These are phyloP conservation scores for Psittacula echo DNA, from an alignment of 2,797 vertebrate species.

Conservation along the genomic window DNA sequence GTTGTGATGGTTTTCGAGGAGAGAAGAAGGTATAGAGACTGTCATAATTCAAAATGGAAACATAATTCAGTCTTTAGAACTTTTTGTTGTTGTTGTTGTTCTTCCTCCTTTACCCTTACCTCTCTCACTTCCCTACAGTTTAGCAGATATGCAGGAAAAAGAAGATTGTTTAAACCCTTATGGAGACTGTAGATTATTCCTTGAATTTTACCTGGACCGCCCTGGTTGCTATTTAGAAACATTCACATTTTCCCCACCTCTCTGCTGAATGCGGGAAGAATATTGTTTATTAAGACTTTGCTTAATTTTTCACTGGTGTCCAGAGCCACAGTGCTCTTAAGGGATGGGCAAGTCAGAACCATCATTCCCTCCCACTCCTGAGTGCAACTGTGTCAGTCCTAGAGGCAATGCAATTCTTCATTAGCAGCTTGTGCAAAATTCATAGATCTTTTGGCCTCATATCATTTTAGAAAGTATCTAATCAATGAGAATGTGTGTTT, in stretches of 20 bases:
- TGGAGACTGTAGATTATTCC: not conserved
- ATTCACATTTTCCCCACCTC: not conserved
- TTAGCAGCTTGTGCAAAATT: not conserved
- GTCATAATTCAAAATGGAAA: not conserved
- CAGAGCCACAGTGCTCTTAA: not conserved
- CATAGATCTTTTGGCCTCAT: not conserved
- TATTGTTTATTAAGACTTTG: not conserved
- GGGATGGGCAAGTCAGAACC: not conserved
- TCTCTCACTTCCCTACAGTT: accelerated
- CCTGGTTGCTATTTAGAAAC: not conserved
- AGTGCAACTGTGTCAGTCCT: not conserved
- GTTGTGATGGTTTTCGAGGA: not conserved
- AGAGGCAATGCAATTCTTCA: not conserved
- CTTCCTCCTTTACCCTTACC: not conserved
- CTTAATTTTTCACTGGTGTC: not conserved
- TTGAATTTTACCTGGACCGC: not conserved
- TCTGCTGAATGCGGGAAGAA: not conserved
- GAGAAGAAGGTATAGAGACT: not conserved
- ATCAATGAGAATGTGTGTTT: not conserved
- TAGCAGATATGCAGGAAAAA: not conserved
- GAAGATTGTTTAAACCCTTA: not conserved
- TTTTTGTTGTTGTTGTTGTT: not conserved
- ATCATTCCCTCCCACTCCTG: not conserved
- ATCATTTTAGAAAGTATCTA: not conserved
- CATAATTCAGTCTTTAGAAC: not conserved